Evolutionary conservation across 2,113 vertebrate species (phyloP).

Genomic region (Nanorana parkeri): DNA sequence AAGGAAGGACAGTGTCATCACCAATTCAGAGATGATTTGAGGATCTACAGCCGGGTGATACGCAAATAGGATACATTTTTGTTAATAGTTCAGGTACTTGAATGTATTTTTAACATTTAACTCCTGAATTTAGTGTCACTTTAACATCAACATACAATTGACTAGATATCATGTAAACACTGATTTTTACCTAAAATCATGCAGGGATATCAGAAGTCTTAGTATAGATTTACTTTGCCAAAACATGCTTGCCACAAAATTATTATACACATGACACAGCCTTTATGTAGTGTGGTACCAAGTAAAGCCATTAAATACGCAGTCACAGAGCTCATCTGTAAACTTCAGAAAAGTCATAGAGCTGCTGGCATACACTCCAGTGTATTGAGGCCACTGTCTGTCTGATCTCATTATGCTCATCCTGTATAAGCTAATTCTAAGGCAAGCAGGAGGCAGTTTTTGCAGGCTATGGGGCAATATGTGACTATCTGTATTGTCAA

Average conservation of each 20-base stretch:
- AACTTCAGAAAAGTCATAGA: conserved; percentile 12
- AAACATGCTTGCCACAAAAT: not conserved
- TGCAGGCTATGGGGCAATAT: not conserved
- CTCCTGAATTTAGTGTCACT: no score
- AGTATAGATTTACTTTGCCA: not conserved
- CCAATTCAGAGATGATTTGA: no score
- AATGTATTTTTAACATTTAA: no score
- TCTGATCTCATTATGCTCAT: conserved; percentile 30
- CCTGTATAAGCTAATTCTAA: not conserved
- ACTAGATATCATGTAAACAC: no score
- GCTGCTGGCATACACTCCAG: conserved; percentile 8
- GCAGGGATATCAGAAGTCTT: not conserved
- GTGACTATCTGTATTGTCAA: conserved; percentile 7
- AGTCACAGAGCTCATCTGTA: not conserved
- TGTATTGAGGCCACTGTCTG: conserved; percentile 10
- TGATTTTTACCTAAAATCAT: not conserved
- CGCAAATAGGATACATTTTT: no score
- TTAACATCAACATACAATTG: no score
- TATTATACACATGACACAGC: conserved; percentile 1
- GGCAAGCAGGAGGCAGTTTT: conserved; percentile 11
- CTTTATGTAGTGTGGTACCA: not conserved
- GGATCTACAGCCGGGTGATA: no score
- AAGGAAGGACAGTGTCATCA: no score
- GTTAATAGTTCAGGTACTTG: no score
- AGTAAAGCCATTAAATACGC: conserved; percentile 1